phyloP scores from a whole-genome alignment of 2,797 vertebrate species.

The Sebastiscus albofasciatus region DNA sequence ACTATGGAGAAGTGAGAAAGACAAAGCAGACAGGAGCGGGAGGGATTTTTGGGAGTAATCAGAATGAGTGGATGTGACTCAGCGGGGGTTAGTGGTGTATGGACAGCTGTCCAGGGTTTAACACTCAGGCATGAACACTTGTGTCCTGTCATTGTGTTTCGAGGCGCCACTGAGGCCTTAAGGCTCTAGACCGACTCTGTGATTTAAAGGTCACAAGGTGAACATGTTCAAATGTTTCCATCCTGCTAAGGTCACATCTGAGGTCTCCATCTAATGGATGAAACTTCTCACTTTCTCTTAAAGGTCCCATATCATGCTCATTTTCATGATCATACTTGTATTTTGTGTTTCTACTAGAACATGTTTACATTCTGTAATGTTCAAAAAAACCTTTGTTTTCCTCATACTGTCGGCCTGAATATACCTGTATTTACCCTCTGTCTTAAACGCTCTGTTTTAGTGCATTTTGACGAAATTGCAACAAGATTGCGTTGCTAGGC shows the following conservation, averaged over 20 bases:
- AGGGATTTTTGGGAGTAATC: slow-evolving; percentile 6
- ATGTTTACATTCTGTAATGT: no score
- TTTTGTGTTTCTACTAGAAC: no score
- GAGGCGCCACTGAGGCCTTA: slow-evolving; percentile 22
- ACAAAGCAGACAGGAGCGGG: neutral
- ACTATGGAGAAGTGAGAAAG: neutral
- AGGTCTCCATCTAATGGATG: neutral
- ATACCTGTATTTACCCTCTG: no score
- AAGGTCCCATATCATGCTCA: no score
- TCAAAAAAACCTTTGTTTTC: no score
- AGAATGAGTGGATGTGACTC: slow-evolving; percentile 1
- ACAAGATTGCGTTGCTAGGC: no score
- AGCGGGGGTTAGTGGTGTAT: neutral
- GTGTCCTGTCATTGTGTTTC: slow-evolving; percentile 21
- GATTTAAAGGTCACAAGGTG: neutral
- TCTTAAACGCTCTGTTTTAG: no score
- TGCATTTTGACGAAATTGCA: no score
- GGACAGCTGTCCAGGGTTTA: slow-evolving; percentile 51
- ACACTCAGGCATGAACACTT: slow-evolving; percentile 30
- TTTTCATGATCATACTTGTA: no score
- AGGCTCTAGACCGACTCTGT: neutral
- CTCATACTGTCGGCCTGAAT: no score
- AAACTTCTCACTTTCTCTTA: neutral
- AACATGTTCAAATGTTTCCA: neutral
- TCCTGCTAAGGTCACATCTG: neutral